Evolutionary conservation across 2,797 vertebrate genomes (phyloP).

Genomic region (Microctenopoma stevenorrisi): DNA sequence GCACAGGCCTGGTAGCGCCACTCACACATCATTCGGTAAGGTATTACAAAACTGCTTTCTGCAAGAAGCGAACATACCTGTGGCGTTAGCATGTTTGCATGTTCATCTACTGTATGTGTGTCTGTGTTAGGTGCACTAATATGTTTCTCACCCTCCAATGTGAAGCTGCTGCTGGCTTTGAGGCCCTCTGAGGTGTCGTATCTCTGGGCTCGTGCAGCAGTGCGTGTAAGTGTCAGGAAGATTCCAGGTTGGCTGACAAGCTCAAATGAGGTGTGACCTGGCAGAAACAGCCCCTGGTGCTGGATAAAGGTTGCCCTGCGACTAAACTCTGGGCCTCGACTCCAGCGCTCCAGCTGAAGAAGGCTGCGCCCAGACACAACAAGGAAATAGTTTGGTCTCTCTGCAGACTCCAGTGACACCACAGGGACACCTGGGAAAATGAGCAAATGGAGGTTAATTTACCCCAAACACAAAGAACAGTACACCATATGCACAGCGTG

Average conservation of each 20-base stretch:
- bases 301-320: constrained; percentile 92
- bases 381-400: constrained; percentile 97
- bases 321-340: constrained; percentile 84
- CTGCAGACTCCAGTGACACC: constrained; percentile 94
- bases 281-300: constrained; percentile 93
- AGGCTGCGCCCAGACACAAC: constrained; percentile 81
- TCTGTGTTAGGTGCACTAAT: not conserved
- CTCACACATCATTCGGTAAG: constrained; percentile 96
- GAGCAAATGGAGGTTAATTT: not conserved
- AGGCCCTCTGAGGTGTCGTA: constrained; percentile 91
- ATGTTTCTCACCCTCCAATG: constrained; percentile 88
- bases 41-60: constrained; percentile 93
- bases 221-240: constrained; percentile 88
- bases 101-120: not conserved
- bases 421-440: constrained; percentile 84
- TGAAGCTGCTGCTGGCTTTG: constrained; percentile 92
- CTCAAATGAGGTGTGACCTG: constrained; percentile 91
- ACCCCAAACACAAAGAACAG: not conserved
- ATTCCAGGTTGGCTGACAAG: constrained; percentile 90
- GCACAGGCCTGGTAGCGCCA: constrained; percentile 95
- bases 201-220: constrained; percentile 84
- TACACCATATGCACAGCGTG: not conserved
- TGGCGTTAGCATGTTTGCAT: constrained; percentile 14
- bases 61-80: constrained; percentile 31
- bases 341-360: constrained; percentile 90